phyloP scores from a whole-genome alignment of 2,797 vertebrate species.

The Poecilia velifera region DNA sequence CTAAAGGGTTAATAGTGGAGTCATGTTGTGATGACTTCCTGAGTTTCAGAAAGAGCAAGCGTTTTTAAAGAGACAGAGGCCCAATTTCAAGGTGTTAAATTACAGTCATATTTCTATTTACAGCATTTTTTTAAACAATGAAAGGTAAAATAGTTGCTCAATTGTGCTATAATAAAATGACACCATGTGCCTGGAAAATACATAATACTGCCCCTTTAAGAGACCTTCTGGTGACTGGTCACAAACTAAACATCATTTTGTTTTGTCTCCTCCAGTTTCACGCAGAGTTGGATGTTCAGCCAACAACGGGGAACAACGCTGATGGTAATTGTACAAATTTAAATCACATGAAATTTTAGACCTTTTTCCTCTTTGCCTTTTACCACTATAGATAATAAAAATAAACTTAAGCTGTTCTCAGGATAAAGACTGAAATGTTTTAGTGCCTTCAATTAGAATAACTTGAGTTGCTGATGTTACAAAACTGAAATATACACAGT shows the following conservation, averaged over 20 bases:
- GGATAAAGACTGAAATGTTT: not conserved
- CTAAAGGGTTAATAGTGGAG: no score
- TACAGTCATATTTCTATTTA: no score
- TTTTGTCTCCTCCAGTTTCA: slow-evolving; percentile 78
- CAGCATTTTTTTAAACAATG: no score
- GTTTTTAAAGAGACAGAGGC: no score
- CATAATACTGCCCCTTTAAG: not conserved
- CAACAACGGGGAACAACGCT: slow-evolving; percentile 29
- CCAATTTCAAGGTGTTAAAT: no score
- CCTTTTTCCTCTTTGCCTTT: not conserved
- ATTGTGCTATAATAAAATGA: no score
- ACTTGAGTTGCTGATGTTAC: not conserved
- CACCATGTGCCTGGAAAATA: no score
- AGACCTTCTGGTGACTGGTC: not conserved
- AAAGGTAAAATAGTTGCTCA: no score
- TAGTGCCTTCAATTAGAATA: not conserved
- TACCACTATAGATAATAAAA: not conserved
- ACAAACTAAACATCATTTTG: not conserved
- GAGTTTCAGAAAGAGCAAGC: no score
- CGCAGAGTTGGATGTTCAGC: slow-evolving; percentile 78
- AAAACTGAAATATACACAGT: not conserved
- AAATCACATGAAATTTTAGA: not conserved
- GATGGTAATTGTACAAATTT: slow-evolving; percentile 58
- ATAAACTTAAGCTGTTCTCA: not conserved
- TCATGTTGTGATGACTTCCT: no score